These are phyloP conservation scores for Eustalomyia histrio DNA, from an alignment of 2,888 invertebrate genomes.

Conservation along the genomic window DNA sequence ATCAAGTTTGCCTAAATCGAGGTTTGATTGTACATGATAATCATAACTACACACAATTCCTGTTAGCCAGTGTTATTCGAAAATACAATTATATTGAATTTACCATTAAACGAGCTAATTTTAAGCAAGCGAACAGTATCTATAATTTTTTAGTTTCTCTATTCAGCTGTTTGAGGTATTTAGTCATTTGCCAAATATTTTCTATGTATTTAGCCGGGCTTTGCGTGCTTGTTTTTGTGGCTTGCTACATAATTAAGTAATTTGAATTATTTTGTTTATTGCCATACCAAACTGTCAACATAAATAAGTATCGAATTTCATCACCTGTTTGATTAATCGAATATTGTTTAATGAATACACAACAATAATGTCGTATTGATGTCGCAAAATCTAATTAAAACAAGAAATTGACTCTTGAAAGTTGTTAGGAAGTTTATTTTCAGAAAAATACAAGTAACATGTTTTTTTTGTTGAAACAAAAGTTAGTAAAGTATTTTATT, in stretches of 20 bases:
- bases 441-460: too few species aligned
- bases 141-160: too few species aligned
- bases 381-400: background rate
- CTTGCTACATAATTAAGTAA: constrained; percentile 11
- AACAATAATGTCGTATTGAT: background rate
- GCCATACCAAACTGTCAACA: constrained; percentile 45
- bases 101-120: too few species aligned
- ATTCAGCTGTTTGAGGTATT: background rate
- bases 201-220: background rate
- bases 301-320: constrained; percentile 49
- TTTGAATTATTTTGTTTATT: constrained; percentile 41
- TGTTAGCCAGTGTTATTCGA: too few species aligned
- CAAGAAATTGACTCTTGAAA: background rate
- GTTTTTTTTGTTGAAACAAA: too few species aligned
- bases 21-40: too few species aligned
- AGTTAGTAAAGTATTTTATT: too few species aligned
- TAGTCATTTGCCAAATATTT: constrained; percentile 20
- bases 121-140: too few species aligned
- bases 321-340: constrained; percentile 56
- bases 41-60: too few species aligned
- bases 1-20: too few species aligned
- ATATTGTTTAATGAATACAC: constrained; percentile 19
- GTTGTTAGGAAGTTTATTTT: background rate
- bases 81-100: too few species aligned
- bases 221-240: constrained; percentile 12